Conservation (phyloP, 92 coral and sea anemone species). For the Parazoanthus swiftii region DNA sequence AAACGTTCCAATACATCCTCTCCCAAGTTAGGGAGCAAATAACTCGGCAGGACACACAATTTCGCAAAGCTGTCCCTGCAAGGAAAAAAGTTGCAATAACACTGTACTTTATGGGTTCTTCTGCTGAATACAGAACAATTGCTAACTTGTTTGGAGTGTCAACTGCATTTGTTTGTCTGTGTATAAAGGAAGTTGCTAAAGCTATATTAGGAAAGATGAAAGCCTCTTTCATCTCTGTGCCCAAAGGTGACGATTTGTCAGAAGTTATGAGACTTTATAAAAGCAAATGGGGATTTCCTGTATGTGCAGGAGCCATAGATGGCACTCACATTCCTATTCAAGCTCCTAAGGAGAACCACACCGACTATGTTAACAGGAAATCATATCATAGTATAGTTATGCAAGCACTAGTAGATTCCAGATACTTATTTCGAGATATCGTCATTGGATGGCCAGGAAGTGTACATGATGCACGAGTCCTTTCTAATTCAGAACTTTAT, state of each 20-base stretch:
- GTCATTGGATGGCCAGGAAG: slow-evolving; percentile 60
- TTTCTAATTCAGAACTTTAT: slow-evolving; percentile 50
- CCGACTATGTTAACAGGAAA: slow-evolving; percentile 47
- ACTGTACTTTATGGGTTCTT: slow-evolving; percentile 61
- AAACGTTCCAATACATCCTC: slow-evolving; percentile 16
- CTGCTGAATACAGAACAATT: slow-evolving; percentile 58
- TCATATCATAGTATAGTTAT: slow-evolving; percentile 32
- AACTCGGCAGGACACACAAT: slow-evolving; percentile 49
- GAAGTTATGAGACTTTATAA: slow-evolving; percentile 36
- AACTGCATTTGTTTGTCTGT: slow-evolving; percentile 55
- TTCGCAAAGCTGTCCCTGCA: slow-evolving; percentile 56
- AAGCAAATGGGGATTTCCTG: slow-evolving; percentile 49
- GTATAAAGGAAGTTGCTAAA: slow-evolving; percentile 50
- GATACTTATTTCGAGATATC: slow-evolving; percentile 40
- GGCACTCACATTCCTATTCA: slow-evolving; percentile 42
- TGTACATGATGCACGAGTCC: slow-evolving; percentile 61
- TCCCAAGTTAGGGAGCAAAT: slow-evolving; percentile 16
- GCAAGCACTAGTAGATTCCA: slow-evolving; percentile 42
- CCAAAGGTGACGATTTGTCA: slow-evolving; percentile 39
- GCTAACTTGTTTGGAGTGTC: slow-evolving; percentile 67
- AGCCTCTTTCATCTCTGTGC: not conserved
- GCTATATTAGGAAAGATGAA: slow-evolving; percentile 43
- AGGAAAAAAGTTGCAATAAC: slow-evolving; percentile 50
- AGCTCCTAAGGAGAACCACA: slow-evolving; percentile 41
- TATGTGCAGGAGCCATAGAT: slow-evolving; percentile 47